Conservation (phyloP, 2,113 vertebrate species). For the Conger conger region DNA sequence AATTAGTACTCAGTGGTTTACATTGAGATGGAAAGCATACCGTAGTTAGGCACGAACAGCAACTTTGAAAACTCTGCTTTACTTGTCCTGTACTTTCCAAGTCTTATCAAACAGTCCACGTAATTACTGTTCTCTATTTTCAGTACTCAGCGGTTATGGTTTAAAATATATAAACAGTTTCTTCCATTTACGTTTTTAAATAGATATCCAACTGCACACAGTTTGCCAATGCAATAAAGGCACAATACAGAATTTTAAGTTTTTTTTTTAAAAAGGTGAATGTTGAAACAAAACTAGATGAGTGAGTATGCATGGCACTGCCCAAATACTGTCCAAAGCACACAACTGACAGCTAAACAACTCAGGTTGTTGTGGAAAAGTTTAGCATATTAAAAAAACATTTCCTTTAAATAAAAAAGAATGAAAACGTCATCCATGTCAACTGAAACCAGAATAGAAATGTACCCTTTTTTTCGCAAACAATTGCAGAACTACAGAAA, state of each 20-base stretch:
- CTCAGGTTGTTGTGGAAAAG: neutral
- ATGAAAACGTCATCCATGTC: neutral
- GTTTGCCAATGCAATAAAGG: neutral
- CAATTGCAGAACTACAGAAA: neutral
- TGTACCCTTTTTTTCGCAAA: neutral
- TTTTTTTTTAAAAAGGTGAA: neutral
- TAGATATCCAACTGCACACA: neutral
- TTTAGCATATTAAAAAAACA: neutral
- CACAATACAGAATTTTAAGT: neutral
- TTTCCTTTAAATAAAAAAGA: neutral
- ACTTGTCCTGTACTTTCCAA: slow-evolving; percentile 40
- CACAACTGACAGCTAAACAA: neutral
- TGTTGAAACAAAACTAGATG: neutral
- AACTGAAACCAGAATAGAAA: neutral
- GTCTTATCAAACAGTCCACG: slow-evolving; percentile 36
- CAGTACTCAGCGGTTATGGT: neutral
- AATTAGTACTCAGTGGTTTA: slow-evolving; percentile 67
- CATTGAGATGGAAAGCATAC: slow-evolving; percentile 58
- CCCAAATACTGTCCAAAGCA: neutral
- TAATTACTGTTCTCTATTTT: slow-evolving; percentile 30
- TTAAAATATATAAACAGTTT: neutral
- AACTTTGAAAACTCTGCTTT: slow-evolving; percentile 10
- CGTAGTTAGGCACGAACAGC: slow-evolving; percentile 47
- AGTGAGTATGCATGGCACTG: neutral
- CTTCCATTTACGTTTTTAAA: neutral